Evolutionary conservation across 2,113 vertebrate genomes (phyloP).

Genomic region (Brienomyrus longianalis): DNA sequence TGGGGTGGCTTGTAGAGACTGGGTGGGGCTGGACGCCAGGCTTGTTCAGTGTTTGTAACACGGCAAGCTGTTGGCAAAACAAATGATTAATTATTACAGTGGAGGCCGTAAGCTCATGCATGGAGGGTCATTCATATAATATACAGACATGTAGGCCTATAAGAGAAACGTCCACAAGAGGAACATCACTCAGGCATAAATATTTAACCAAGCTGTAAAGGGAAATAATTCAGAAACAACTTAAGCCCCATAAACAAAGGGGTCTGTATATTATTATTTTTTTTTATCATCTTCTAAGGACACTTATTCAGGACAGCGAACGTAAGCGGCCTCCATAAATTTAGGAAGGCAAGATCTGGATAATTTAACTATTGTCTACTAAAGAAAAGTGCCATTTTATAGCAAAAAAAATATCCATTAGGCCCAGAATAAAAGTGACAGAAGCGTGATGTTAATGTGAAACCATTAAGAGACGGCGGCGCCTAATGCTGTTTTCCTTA

Average conservation of each 20-base stretch:
- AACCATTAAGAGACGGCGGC: neutral
- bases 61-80: neutral
- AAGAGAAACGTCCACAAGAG: neutral
- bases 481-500: neutral
- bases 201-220: neutral
- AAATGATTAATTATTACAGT: neutral
- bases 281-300: neutral
- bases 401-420: neutral
- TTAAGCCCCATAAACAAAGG: neutral
- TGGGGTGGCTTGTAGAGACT: neutral
- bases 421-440: neutral
- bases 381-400: neutral
- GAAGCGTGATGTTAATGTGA: neutral
- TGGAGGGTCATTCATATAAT: neutral
- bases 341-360: neutral
- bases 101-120: neutral
- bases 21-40: neutral
- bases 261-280: neutral
- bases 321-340: neutral
- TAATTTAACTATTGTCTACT: neutral
- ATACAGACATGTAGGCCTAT: neutral
- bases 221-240: neutral
- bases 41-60: neutral
- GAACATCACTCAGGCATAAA: neutral
- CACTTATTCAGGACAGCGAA: neutral